Percentiles rank a stretch among this genome's conserved stretches.
These are phyloP conservation scores for Sarotherodon lohbergeri DNA, from an alignment of 2,113 vertebrate genomes.

Conservation along the genomic window DNA sequence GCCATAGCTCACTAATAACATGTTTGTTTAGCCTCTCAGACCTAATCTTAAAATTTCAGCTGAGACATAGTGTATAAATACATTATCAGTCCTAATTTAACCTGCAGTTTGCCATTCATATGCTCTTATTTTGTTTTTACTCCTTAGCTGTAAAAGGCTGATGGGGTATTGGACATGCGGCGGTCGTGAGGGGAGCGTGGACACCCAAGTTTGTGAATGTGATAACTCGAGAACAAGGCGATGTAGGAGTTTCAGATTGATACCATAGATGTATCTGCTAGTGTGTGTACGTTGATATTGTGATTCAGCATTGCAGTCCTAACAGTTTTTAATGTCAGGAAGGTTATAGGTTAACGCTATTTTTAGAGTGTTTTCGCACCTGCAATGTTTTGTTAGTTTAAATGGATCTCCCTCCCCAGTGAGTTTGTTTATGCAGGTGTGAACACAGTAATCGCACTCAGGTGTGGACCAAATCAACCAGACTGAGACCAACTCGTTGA, in stretches of 20 bases:
- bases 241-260: neutral
- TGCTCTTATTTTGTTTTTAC: no score
- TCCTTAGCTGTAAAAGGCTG: no score
- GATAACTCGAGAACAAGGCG: neutral
- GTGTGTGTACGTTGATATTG: neutral
- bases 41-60: neutral
- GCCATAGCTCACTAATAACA: neutral
- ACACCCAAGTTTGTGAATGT: neutral
- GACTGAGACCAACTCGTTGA: neutral
- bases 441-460: neutral
- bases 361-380: rapidly evolving
- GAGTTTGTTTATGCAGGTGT: neutral
- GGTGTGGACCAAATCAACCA: neutral
- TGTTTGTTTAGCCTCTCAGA: neutral
- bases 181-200: rapidly evolving
- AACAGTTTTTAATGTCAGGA: neutral
- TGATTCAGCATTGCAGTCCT: neutral
- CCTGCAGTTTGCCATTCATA: neutral
- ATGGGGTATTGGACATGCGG: neutral
- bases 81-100: neutral
- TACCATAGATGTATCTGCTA: neutral
- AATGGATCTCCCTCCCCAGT: neutral
- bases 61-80: neutral
- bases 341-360: neutral
- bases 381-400: neutral